These are phyloP conservation scores for Macropis europaea DNA, from an alignment of 2,888 invertebrate species.

Conservation along the genomic window DNA sequence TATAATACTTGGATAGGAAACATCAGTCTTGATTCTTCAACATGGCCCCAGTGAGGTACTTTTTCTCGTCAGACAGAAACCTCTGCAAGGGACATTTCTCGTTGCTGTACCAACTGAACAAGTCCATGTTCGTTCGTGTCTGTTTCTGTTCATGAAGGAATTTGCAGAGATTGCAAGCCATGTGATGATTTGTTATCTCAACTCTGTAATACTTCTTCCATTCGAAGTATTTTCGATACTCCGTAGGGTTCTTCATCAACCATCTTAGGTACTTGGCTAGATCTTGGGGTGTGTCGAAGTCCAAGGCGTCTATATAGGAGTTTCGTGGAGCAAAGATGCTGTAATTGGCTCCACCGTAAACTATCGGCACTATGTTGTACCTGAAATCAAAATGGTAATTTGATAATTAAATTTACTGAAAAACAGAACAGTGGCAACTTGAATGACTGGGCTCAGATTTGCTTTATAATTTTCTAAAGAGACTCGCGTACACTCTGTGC, in stretches of 20 bases:
- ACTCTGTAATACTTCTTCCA: constrained; percentile 84
- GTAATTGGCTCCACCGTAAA: constrained; percentile 86
- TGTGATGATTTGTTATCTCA: constrained; percentile 80
- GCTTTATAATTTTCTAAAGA: too few species aligned
- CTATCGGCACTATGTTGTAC: constrained; percentile 83
- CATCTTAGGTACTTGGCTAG: constrained; percentile 82
- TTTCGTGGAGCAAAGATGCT: constrained; percentile 82
- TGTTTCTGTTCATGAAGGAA: constrained; percentile 75
- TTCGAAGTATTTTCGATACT: constrained; percentile 85
- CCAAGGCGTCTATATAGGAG: constrained; percentile 85
- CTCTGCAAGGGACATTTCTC: constrained; percentile 66
- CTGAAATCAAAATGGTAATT: constrained; percentile 46
- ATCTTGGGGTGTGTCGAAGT: constrained; percentile 82
- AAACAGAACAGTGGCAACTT: too few species aligned
- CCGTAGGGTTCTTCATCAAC: constrained; percentile 81
- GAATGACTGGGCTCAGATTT: too few species aligned
- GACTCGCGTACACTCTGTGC: too few species aligned
- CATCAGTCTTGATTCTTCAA: constrained; percentile 20
- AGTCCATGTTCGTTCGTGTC: constrained; percentile 44
- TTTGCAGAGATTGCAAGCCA: constrained; percentile 83
- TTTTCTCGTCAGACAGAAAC: constrained; percentile 27
- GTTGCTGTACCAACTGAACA: constrained; percentile 64
- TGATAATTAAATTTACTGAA: too few species aligned
- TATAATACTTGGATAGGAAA: too few species aligned
- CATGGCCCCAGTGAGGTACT: constrained; percentile 31